Base-by-base conservation (phyloP, 2,888 invertebrate genomes). In the Drosophila fulvimacula region DNA sequence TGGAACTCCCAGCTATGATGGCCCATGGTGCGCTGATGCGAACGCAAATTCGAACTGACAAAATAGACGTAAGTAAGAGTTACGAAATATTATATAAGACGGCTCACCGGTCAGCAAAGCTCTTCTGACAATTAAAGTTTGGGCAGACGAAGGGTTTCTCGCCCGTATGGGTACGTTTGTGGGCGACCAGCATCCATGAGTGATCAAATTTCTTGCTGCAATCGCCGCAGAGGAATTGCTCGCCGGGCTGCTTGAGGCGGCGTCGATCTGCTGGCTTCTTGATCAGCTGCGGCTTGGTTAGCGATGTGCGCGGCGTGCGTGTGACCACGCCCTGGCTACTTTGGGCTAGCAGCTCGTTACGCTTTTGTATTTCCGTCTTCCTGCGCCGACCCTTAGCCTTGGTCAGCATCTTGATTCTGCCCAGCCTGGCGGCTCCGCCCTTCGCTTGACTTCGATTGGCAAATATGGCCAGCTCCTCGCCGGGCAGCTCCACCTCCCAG, bases 1-100 rank as follows among this genome's bases (percentile, higher is more conserved):
- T 94, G 94, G 94, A 95, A 95, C 79, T 94, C 93, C 95, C 95
- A 95, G 58, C 94, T 91, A 91, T 95, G 95, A 91, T 96, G 95
- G 7, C 94, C 94, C 78, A 95, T 94, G 10, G 95, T 95, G 70
- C 95, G 94, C 89, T 95, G 95, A 93, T 96, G 95, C 0, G 96
- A 95, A 55, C 95, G 93, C 42, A 96, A 92, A 90, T 96, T 96
- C 0, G 95, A 95, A 52, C 95, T 95, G 52, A 4, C 53, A 65
- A 39, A 10, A 4, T 1, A 0, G 9, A 19, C 2, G 34, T 13
- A 21, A 36, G 5, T 5, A 34, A 9, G 1, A 15, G 24, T n/a
- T 2, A 49, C n/a, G n/a, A 24, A 2, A n/a, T 21, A 24, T 0
- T 11, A 36, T 36, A 19, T 17, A 13, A 3, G 7, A 2, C 6